phyloP scores from a whole-genome alignment of 30 jellyfish, hydroid and myxozoan genomes.

The Calvadosia cruxmelitensis region DNA sequence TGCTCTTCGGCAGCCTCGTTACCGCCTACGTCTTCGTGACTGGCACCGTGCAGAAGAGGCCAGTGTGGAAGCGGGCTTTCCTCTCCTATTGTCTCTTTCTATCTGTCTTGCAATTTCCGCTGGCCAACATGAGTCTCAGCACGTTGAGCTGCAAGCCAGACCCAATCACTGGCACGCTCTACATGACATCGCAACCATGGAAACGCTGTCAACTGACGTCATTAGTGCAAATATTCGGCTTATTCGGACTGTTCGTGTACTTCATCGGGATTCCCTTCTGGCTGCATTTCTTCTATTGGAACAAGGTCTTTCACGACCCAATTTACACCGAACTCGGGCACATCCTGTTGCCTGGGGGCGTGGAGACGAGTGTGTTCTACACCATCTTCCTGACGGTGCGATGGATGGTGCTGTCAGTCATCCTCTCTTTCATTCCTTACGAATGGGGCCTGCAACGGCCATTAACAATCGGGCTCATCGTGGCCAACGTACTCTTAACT shows the following conservation, averaged over 20 bases:
- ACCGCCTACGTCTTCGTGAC: conserved; percentile 56
- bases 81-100: conserved; percentile 73
- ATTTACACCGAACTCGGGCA: conserved; percentile 59
- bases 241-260: conserved; percentile 69
- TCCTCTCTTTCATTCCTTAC: conserved; percentile 69
- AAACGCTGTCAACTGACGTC: conserved; percentile 60
- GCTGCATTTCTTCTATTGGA: conserved; percentile 82
- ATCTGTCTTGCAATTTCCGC: conserved; percentile 89
- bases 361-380: conserved; percentile 37
- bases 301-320: conserved; percentile 62
- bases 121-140: conserved; percentile 88
- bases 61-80: conserved; percentile 86
- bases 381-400: conserved; percentile 69
- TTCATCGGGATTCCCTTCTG: conserved; percentile 90
- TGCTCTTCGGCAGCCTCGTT: conserved; percentile 69
- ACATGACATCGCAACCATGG: conserved; percentile 99
- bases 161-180: conserved; percentile 50
- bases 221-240: conserved; percentile 72
- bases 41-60: conserved; percentile 87
- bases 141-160: conserved; percentile 85
- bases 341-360: conserved; percentile 84
- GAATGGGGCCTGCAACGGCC: conserved; percentile 96
- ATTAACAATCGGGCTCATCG: conserved; percentile 44
- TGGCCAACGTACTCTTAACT: conserved; percentile 55
- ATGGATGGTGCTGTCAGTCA: conserved; percentile 75